Evolutionary conservation across 2,113 vertebrate species (phyloP).

Genomic region (Tylochromis polylepis): DNA sequence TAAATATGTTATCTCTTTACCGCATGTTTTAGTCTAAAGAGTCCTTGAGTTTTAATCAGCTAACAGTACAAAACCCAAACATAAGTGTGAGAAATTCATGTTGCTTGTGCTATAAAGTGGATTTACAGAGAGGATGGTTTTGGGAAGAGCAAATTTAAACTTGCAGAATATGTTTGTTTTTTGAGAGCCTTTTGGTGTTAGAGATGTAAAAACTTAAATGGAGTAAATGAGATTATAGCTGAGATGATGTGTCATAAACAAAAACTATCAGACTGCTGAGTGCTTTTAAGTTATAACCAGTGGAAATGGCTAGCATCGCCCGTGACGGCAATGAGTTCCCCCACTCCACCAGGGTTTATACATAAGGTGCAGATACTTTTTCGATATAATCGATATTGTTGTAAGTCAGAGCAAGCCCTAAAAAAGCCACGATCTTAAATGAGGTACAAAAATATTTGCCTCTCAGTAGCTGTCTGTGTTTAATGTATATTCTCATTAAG

Average conservation of each 20-base stretch:
- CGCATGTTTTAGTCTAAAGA: background rate
- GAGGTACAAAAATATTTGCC: background rate
- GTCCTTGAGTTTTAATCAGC: background rate
- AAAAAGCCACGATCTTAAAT: background rate
- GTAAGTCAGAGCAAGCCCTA: background rate
- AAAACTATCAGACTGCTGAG: background rate
- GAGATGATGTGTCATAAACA: rapidly evolving
- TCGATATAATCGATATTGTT: background rate
- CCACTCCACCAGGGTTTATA: background rate
- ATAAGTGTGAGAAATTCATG: background rate
- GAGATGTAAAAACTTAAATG: background rate
- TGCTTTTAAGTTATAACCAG: background rate
- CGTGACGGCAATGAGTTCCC: background rate
- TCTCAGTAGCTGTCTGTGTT: background rate
- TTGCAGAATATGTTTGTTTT: background rate
- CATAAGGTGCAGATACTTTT: background rate
- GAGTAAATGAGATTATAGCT: rapidly evolving
- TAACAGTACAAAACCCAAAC: background rate
- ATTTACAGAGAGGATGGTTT: background rate
- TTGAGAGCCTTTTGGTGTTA: background rate
- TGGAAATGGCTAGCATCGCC: background rate
- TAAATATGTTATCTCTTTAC: background rate
- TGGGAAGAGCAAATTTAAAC: background rate
- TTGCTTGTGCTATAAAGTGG: background rate
- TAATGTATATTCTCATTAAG: background rate